Percentiles rank a stretch among this genome's conserved stretches.
Evolutionary conservation across 2,797 vertebrate species (phyloP).

Genomic region (Argentina silus): DNA sequence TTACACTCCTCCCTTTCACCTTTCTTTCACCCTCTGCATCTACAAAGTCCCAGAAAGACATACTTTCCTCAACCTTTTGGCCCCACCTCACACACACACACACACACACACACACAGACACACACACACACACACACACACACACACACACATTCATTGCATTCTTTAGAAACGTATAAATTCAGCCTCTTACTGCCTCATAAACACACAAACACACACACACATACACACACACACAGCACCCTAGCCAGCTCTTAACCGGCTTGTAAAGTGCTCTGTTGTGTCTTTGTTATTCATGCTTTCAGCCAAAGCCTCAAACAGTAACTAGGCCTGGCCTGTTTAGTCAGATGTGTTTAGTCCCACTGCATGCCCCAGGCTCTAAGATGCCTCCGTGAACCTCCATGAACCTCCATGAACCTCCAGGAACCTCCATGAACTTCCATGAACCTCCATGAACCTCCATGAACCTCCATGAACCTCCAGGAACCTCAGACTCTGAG

Average conservation of each 20-base stretch:
- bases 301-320: conserved; percentile 18
- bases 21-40: conserved; percentile 10
- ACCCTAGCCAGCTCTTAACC: conserved; percentile 6
- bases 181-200: not conserved
- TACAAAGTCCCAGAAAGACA: conserved; percentile 14
- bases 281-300: conserved; percentile 41
- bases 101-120: not conserved
- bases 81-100: not conserved
- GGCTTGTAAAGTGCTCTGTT: conserved; percentile 30
- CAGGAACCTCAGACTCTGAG: not conserved
- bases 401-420: not conserved
- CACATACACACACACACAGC: conserved; percentile 14
- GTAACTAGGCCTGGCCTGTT: conserved; percentile 31
- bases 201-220: conserved; percentile 1
- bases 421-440: not conserved
- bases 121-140: not conserved
- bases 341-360: conserved; percentile 55
- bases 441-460: not conserved
- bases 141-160: not conserved
- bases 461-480: not conserved
- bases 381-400: not conserved
- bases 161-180: not conserved
- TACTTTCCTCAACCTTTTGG: conserved; percentile 15
- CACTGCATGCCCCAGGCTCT: not conserved
- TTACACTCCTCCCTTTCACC: conserved; percentile 39